Evolutionary conservation across 2,797 vertebrate genomes (phyloP).

Genomic region (Xiphophorus birchmanni): DNA sequence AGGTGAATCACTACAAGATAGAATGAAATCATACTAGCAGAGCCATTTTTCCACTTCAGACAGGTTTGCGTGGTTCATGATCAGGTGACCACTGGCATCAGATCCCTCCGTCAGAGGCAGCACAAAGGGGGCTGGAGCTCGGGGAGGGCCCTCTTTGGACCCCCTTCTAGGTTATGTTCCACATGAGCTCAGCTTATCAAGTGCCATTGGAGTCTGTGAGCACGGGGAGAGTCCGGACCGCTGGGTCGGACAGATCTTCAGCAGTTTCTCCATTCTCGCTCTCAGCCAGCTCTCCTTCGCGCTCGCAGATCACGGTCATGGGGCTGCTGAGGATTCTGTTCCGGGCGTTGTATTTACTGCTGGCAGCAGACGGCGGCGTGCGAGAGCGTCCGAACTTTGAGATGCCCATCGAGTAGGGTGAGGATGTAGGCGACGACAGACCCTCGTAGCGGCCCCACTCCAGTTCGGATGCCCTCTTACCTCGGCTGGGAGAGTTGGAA

Average conservation of each 20-base stretch:
- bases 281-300: slow-evolving; percentile 87
- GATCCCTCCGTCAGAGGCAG: slow-evolving; percentile 37
- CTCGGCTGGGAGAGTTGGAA: slow-evolving; percentile 82
- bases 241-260: slow-evolving; percentile 33
- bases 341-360: slow-evolving; percentile 94
- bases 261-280: slow-evolving; percentile 62
- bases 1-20: slow-evolving; percentile 51
- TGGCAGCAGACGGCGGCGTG: slow-evolving; percentile 93
- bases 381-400: slow-evolving; percentile 89
- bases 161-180: slow-evolving; percentile 24
- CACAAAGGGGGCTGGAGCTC: slow-evolving; percentile 22
- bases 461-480: slow-evolving; percentile 80
- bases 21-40: slow-evolving; percentile 40
- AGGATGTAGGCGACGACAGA: slow-evolving; percentile 83
- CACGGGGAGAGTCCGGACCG: slow-evolving; percentile 37
- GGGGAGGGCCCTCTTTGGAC: slow-evolving; percentile 45
- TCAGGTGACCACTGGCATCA: slow-evolving; percentile 42
- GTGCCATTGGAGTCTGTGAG: slow-evolving; percentile 77
- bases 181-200: slow-evolving; percentile 63
- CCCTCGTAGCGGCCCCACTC: slow-evolving; percentile 92
- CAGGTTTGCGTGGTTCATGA: slow-evolving; percentile 35
- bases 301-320: slow-evolving; percentile 97
- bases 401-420: slow-evolving; percentile 82
- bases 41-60: slow-evolving; percentile 60
- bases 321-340: slow-evolving; percentile 97